These are phyloP conservation scores for Eupithecia subumbrata DNA, from an alignment of 2,888 invertebrate species.

Conservation along the genomic window DNA sequence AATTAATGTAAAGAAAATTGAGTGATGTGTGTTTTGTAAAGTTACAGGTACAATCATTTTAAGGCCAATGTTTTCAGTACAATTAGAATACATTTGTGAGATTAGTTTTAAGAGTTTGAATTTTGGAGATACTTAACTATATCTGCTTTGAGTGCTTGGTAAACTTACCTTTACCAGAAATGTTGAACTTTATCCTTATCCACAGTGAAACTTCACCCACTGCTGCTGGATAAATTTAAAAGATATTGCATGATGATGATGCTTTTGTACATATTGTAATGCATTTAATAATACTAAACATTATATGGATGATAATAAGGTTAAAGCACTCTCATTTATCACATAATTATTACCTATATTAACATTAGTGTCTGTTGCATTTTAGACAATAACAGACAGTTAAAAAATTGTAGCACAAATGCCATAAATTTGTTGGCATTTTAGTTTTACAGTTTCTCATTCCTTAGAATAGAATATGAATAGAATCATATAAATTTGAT, in stretches of 20 bases:
- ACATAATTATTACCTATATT: neutral
- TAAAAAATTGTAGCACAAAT: neutral
- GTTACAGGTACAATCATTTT: conserved; percentile 48
- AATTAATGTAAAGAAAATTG: conserved; percentile 53
- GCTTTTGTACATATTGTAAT: conserved; percentile 5
- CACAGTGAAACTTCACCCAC: neutral
- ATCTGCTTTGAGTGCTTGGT: conserved; percentile 4
- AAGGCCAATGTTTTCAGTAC: conserved; percentile 43
- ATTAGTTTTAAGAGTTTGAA: conserved; percentile 28
- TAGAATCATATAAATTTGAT: neutral
- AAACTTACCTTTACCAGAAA: conserved; percentile 1
- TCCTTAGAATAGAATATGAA: neutral
- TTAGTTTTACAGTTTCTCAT: conserved; percentile 1
- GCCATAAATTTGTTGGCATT: neutral
- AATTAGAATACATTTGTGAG: conserved; percentile 42
- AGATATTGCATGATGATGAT: neutral
- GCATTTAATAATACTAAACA: conserved; percentile 13
- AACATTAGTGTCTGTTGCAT: neutral
- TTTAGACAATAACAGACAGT: neutral
- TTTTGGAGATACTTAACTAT: conserved; percentile 19
- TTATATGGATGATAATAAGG: neutral
- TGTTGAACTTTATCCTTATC: neutral
- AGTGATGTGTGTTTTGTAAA: conserved; percentile 48
- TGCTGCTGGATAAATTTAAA: neutral
- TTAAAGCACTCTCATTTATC: conserved; percentile 2